Evolutionary conservation across 2,888 invertebrate genomes (phyloP), one percentile per base, ranked within the genome.

Genomic region (Gerosis bhagava): DNA sequence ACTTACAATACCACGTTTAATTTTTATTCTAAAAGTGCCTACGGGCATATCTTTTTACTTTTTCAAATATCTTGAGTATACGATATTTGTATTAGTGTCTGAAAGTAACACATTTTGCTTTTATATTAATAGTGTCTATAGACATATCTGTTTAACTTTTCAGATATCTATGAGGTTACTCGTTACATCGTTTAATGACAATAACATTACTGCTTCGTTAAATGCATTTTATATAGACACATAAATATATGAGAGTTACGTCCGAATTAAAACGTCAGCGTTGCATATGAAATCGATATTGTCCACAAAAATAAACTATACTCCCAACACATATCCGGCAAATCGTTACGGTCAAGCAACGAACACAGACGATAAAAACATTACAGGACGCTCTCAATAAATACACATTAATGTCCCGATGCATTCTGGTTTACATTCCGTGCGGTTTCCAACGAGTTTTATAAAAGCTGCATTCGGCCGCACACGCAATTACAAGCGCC

Each of bases 381-480:
- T 86, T 87, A 87, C 81, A 73, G 76, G 74, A 70, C 77, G 79
- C 80, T 76, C 77, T 75, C 86, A 84, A 88, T 88, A 88, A 88
- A 87, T 88, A 87, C 82, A 88, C 86, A 87, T 86, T 84, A 86
- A 80, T 78, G 86, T 86, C 86, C 75, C 66, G 72, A 64, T 74
- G 81, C 78, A 83, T 86, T 84, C 86, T 84, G 84, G 83, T 80
- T 79, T 83, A 82, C 84, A 83, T 87, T 86, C 87, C 83, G 77
- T 77, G 86, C 82, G 83, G 86, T 83, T 83, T 72, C 74, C 82
- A 77, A 80, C 86, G 79, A 83, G 87, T 86, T 87, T 83, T 84
- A 81, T 84, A 83, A 84, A 83, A 79, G 82, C 80, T 75, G 77
- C 77, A 78, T 81, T 77, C 76, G 77, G 73, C 74, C 77, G 74